Conservation (phyloP, 2,888 invertebrate species). For the Netelia inedita region DNA sequence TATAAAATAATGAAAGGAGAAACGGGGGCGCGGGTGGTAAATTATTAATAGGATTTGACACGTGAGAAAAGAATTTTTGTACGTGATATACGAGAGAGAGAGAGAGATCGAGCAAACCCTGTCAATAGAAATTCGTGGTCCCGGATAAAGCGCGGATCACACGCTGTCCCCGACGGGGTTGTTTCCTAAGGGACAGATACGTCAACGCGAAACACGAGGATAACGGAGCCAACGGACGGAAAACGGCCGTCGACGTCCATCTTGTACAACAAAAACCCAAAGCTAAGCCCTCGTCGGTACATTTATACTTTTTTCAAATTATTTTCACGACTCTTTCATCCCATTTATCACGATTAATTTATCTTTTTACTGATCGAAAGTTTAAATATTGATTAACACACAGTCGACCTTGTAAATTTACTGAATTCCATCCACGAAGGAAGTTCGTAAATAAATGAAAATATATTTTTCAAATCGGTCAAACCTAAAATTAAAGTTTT, state of each 20-base stretch:
- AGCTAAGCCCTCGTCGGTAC: constrained; percentile 29
- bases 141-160: constrained; percentile 20
- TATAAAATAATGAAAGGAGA: too few species aligned
- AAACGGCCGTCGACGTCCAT: constrained; percentile 70
- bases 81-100: neutral
- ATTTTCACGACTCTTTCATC: neutral
- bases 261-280: constrained; percentile 36
- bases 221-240: constrained; percentile 53
- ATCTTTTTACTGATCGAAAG: neutral
- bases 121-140: constrained; percentile 77
- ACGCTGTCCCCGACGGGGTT: constrained; percentile 72
- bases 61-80: neutral
- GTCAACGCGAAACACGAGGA: constrained; percentile 75
- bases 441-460: too few species aligned
- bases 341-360: constrained; percentile 16
- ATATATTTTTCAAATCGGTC: too few species aligned
- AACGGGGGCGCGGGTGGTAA: too few species aligned
- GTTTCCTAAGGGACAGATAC: constrained; percentile 84
- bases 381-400: too few species aligned
- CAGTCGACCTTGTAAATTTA: too few species aligned
- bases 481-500: too few species aligned
- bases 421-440: too few species aligned
- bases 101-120: constrained; percentile 66
- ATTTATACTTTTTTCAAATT: constrained; percentile 3
- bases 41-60: neutral